Conservation (phyloP, 2,888 invertebrate species). For the Acronicta leporina region DNA sequence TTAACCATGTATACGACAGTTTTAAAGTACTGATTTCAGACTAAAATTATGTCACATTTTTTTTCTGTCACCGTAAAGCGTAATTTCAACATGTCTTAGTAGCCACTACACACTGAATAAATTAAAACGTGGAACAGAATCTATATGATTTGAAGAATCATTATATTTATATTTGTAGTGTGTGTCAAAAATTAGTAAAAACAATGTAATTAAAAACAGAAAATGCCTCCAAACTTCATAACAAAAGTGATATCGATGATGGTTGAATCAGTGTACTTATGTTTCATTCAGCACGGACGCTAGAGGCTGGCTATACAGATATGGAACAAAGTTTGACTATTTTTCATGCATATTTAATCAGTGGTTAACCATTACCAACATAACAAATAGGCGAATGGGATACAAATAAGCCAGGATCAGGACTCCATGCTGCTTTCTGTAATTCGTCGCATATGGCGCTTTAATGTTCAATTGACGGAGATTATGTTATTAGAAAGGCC, state of each 20-base stretch:
- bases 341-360: conserved; percentile 86
- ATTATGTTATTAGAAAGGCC: conserved; percentile 41
- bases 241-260: conserved; percentile 54
- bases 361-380: conserved; percentile 56
- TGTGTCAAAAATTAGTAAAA: too few species aligned
- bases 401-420: conserved; percentile 60
- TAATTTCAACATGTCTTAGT: too few species aligned
- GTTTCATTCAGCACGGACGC: conserved; percentile 76
- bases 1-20: conserved; percentile 25
- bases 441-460: conserved; percentile 61
- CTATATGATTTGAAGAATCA: too few species aligned
- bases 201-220: conserved; percentile 17
- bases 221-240: conserved; percentile 20
- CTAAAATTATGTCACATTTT: not conserved
- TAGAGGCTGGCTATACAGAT: conserved; percentile 66
- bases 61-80: too few species aligned
- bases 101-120: too few species aligned
- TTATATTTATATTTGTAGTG: too few species aligned
- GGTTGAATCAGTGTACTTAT: conserved; percentile 68
- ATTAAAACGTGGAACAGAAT: too few species aligned
- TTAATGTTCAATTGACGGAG: conserved; percentile 51
- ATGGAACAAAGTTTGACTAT: conserved; percentile 74
- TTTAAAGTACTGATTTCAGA: conserved; percentile 24
- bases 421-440: conserved; percentile 52
- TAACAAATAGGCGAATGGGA: conserved; percentile 45